Evolutionary conservation across 1,140 invertebrate genomes (phyloP).

Genomic region (Aphelinus certus): DNA sequence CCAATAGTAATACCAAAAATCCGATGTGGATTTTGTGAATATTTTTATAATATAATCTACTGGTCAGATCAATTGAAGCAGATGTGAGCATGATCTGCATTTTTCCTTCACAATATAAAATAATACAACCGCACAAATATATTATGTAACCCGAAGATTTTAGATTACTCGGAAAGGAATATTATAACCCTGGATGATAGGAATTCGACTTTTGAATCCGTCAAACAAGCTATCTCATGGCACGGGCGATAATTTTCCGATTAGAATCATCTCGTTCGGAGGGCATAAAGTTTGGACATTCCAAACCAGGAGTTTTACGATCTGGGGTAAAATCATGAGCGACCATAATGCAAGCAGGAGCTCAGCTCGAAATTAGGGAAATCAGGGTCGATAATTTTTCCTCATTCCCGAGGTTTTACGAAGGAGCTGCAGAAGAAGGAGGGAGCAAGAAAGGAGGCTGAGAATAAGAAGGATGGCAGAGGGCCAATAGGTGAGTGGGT

Average conservation of each 20-base stretch:
- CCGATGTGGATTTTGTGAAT: too few species aligned
- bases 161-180: neutral
- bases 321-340: slow-evolving; percentile 21
- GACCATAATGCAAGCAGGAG: neutral
- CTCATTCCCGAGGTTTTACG: neutral
- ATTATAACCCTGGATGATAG: neutral
- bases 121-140: too few species aligned
- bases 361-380: slow-evolving; percentile 12
- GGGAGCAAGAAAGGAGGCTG: neutral
- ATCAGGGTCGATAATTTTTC: slow-evolving; percentile 34
- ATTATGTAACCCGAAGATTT: too few species aligned
- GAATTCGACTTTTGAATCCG: too few species aligned
- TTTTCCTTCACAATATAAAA: too few species aligned
- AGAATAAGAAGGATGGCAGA: slow-evolving; percentile 37
- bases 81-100: too few species aligned
- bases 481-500: slow-evolving; percentile 59
- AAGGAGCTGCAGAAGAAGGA: neutral
- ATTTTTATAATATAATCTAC: too few species aligned
- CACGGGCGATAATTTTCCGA: neutral
- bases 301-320: slow-evolving; percentile 20
- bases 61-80: too few species aligned
- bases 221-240: too few species aligned
- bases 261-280: neutral
- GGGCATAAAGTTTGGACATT: neutral
- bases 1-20: too few species aligned